Percentiles rank a stretch among this genome's conserved stretches.
Evolutionary conservation across 1,140 invertebrate genomes (phyloP).

Genomic region (Hyles euphorbiae): DNA sequence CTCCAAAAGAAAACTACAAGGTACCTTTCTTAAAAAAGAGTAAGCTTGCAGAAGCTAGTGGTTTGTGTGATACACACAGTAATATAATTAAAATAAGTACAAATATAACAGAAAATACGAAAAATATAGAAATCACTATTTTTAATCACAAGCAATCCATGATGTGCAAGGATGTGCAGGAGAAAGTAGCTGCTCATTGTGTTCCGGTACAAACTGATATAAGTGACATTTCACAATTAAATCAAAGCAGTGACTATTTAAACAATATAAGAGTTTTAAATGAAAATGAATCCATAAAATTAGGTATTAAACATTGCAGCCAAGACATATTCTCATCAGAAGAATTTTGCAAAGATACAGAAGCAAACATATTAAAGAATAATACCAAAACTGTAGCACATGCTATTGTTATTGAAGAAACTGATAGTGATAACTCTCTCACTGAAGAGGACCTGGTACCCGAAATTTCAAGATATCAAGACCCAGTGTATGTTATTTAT

Average conservation of each 20-base stretch:
- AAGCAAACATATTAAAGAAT: not conserved
- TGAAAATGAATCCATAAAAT: not conserved
- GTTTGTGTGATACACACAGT: slow-evolving; percentile 17
- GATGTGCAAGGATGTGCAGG: too few species aligned
- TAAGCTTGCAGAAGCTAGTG: slow-evolving; percentile 35
- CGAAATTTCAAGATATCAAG: slow-evolving; percentile 35
- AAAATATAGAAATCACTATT: slow-evolving; percentile 6
- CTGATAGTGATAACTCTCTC: slow-evolving; percentile 37
- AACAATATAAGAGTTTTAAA: too few species aligned
- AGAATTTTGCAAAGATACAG: slow-evolving; percentile 3
- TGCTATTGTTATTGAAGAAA: slow-evolving; percentile 45
- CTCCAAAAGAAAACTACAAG: slow-evolving; percentile 12
- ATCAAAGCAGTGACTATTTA: too few species aligned
- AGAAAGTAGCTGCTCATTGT: slow-evolving; percentile 9
- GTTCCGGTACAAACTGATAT: slow-evolving; percentile 42
- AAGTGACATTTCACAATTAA: not conserved
- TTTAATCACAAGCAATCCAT: not conserved
- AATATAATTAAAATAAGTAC: slow-evolving; percentile 1
- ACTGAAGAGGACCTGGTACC: slow-evolving; percentile 20
- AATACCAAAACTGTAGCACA: slow-evolving; percentile 1
- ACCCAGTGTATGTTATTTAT: too few species aligned
- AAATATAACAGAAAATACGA: slow-evolving; percentile 6
- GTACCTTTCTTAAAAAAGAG: slow-evolving; percentile 52
- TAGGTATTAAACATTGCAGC: slow-evolving; percentile 5
- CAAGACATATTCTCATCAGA: slow-evolving; percentile 26